These are phyloP conservation scores for Parnassius orleans DNA, from an alignment of 2,888 invertebrate genomes.

Conservation along the genomic window DNA sequence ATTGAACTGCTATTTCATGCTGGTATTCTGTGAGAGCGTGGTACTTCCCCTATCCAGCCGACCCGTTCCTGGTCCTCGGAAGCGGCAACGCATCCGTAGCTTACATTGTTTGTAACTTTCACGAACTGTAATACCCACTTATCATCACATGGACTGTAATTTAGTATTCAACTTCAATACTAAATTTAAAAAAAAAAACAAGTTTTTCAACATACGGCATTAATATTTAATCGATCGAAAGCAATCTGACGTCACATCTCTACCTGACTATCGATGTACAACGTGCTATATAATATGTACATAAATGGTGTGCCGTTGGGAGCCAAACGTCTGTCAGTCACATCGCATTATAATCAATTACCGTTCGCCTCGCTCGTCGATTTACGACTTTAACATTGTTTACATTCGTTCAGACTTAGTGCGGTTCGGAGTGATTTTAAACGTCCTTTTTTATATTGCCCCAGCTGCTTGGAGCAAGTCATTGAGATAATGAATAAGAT, in stretches of 20 bases:
- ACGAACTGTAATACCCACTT: too few relatives aligned
- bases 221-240: too few relatives aligned
- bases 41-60: too few relatives aligned
- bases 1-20: too few relatives aligned
- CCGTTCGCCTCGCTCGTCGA: conserved; percentile 27
- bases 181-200: too few relatives aligned
- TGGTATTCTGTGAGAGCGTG: too few relatives aligned
- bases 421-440: conserved; percentile 6
- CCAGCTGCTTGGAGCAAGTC: background rate
- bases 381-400: conserved; percentile 23
- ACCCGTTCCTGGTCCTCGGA: too few relatives aligned
- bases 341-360: conserved; percentile 35
- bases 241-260: background rate
- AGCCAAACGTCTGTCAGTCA: conserved; percentile 37
- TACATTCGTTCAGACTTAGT: conserved; percentile 10
- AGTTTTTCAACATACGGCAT: too few relatives aligned
- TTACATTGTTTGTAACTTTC: too few relatives aligned
- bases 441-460: background rate
- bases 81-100: too few relatives aligned
- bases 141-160: too few relatives aligned
- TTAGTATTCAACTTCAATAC: too few relatives aligned
- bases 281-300: conserved; percentile 2
- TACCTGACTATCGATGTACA: background rate
- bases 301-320: conserved; percentile 28
- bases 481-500: background rate